phyloP scores from a whole-genome alignment of 2,888 invertebrate genomes.

The Incurvaria masculella region DNA sequence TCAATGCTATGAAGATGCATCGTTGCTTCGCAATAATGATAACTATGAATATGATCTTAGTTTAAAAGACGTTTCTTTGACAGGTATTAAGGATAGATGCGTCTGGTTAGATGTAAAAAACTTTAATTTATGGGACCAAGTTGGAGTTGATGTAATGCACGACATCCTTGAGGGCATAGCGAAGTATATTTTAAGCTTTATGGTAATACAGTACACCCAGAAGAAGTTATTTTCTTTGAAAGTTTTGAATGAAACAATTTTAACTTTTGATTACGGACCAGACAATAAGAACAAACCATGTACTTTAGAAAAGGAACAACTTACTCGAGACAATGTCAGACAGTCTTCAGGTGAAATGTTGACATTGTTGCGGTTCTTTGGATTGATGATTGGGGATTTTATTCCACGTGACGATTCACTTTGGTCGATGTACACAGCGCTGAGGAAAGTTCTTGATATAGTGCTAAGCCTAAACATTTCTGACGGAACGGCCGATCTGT shows the following conservation, averaged over 20 bases:
- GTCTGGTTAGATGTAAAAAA: conserved; percentile 13
- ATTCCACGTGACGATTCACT: conserved; percentile 1
- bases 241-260: conserved; percentile 1
- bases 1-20: conserved; percentile 5
- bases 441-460: conserved; percentile 3
- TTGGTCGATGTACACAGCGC: background rate
- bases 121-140: conserved; percentile 17
- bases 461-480: background rate
- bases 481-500: background rate
- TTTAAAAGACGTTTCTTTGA: conserved; percentile 4
- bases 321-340: background rate
- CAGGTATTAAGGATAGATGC: conserved; percentile 16
- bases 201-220: conserved; percentile 2
- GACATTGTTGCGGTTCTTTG: conserved; percentile 1
- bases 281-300: conserved; percentile 1
- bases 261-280: conserved; percentile 3
- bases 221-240: conserved; percentile 1
- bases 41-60: background rate
- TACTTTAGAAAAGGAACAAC: background rate
- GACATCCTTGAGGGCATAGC: conserved; percentile 18
- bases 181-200: conserved; percentile 12
- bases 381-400: conserved; percentile 2
- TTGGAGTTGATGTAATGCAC: too few species aligned
- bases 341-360: conserved; percentile 1
- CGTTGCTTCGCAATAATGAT: background rate